A percentile compares a stretch with the other conserved stretches of the same genome.
These are phyloP conservation scores for Verasper variegatus DNA, from an alignment of 2,113 vertebrate species.

Conservation along the genomic window DNA sequence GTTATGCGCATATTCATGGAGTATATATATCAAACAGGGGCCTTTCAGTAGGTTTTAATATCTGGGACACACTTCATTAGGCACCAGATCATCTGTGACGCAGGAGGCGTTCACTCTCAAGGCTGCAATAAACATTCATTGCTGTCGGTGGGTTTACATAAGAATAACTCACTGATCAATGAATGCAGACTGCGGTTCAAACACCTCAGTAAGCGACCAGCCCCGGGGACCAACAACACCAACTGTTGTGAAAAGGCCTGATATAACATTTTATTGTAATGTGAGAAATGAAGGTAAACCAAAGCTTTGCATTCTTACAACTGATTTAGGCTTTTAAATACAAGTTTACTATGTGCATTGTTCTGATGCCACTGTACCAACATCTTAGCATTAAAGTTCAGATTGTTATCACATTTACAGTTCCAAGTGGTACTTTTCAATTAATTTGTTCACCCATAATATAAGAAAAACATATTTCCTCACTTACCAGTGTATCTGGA, in stretches of 20 bases:
- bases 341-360: no score
- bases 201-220: constrained; percentile 31
- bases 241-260: neutral
- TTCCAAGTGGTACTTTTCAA: no score
- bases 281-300: neutral
- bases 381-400: no score
- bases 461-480: neutral
- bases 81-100: neutral
- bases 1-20: neutral
- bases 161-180: constrained; percentile 97
- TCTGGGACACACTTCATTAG: neutral
- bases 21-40: neutral
- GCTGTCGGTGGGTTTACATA: constrained; percentile 99
- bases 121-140: constrained; percentile 99
- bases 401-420: no score
- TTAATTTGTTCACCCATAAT: no score
- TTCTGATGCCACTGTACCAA: no score
- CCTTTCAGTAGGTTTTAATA: neutral
- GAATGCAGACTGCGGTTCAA: constrained; percentile 99
- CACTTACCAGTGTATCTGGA: neutral
- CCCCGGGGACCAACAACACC: neutral
- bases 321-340: no score
- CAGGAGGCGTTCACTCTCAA: constrained; percentile 72
- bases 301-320: neutral
- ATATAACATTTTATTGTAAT: neutral